Percentiles rank a stretch among this genome's conserved stretches.
These are phyloP conservation scores for Lophius americanus DNA, from an alignment of 2,797 vertebrate genomes.

Conservation along the genomic window DNA sequence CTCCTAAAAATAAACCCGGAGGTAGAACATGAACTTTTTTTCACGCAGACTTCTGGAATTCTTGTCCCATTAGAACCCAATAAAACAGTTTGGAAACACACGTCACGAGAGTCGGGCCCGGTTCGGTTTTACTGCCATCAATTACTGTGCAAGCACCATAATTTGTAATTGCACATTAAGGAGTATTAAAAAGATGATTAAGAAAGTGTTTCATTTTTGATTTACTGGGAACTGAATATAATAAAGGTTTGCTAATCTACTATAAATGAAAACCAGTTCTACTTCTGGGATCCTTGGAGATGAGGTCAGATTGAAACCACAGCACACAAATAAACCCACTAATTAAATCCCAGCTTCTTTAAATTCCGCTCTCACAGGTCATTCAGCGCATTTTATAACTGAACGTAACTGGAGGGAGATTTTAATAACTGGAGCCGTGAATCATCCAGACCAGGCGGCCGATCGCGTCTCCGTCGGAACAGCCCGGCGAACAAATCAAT, in stretches of 20 bases:
- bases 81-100: conserved; percentile 28
- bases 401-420: conserved; percentile 41
- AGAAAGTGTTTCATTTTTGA: not conserved
- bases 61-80: conserved; percentile 37
- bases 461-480: conserved; percentile 48
- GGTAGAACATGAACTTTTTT: conserved; percentile 1
- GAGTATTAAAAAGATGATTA: not conserved
- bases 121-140: conserved; percentile 20
- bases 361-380: not conserved
- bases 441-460: conserved; percentile 4
- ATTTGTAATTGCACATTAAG: not conserved
- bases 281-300: too few species aligned
- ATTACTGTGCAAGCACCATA: conserved; percentile 7
- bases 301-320: too few species aligned
- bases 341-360: too few species aligned
- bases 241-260: not conserved
- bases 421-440: conserved; percentile 44
- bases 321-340: too few species aligned
- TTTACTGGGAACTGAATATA: not conserved
- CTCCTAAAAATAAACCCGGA: not conserved
- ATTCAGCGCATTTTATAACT: conserved; percentile 41
- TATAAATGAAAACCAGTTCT: too few species aligned
- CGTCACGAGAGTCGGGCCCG: not conserved
- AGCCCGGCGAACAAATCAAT: conserved; percentile 59
- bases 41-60: conserved; percentile 21